phyloP scores from a whole-genome alignment of 2,888 invertebrate species.

The Silvanus unidentatus region DNA sequence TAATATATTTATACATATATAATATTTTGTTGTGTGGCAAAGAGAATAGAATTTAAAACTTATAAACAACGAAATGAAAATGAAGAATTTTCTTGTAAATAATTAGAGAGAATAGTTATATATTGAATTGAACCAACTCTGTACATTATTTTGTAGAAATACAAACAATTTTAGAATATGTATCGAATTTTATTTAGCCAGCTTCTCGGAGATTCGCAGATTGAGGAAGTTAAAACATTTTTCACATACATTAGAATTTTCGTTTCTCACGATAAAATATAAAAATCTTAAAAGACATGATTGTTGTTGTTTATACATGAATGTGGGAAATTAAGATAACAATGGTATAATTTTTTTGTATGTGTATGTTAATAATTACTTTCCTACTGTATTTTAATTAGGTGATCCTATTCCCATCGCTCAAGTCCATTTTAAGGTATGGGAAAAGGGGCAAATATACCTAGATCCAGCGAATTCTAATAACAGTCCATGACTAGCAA shows the following conservation, averaged over 20 bases:
- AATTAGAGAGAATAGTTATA: background rate
- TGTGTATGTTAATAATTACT: slow-evolving; percentile 38
- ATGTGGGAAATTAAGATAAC: slow-evolving; percentile 42
- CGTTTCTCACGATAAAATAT: slow-evolving; percentile 31
- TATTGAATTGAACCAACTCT: slow-evolving; percentile 14
- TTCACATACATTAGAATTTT: slow-evolving; percentile 14
- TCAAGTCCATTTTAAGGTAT: slow-evolving; percentile 14
- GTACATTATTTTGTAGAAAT: slow-evolving; percentile 33
- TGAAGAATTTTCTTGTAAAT: background rate
- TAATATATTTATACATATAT: no score
- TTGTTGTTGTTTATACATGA: slow-evolving; percentile 33
- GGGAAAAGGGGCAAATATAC: no score
- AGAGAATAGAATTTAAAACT: no score
- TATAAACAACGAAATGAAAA: background rate
- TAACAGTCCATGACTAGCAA: no score
- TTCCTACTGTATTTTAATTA: slow-evolving; percentile 46
- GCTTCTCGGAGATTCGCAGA: background rate
- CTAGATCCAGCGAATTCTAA: no score
- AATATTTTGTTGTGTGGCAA: no score
- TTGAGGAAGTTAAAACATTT: slow-evolving; percentile 19
- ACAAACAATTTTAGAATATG: slow-evolving; percentile 16
- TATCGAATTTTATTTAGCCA: slow-evolving; percentile 9
- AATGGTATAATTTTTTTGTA: slow-evolving; percentile 39
- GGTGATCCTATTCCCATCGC: slow-evolving; percentile 44
- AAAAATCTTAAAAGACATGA: slow-evolving; percentile 23